A percentile compares a stretch with the other conserved stretches of the same genome.
Conservation (phyloP, 2,797 vertebrate species). For the Macroramphosus scolopax region DNA sequence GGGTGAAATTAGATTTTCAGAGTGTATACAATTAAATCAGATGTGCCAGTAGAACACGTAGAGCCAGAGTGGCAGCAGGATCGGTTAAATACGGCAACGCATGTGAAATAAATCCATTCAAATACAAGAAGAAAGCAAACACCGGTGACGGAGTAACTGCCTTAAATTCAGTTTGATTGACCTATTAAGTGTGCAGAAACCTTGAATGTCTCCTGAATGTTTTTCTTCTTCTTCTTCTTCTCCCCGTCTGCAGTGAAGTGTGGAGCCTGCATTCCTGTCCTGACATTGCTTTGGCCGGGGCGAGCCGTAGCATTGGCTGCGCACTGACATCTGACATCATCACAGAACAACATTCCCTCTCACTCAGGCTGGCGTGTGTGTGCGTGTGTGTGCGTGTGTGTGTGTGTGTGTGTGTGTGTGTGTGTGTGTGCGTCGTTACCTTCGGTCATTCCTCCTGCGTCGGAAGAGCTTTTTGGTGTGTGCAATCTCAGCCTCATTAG, state of each 20-base stretch:
- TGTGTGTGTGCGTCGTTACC: constrained; percentile 74
- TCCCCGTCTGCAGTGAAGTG: constrained; percentile 38
- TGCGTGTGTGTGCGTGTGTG: constrained; percentile 12
- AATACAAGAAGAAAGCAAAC: constrained; percentile 11
- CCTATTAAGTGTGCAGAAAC: constrained; percentile 30
- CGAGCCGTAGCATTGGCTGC: constrained; percentile 47
- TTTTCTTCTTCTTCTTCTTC: constrained; percentile 13
- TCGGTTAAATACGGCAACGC: constrained; percentile 6
- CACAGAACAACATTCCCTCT: constrained; percentile 43
- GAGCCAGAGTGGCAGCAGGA: constrained; percentile 11
- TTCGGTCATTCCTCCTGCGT: constrained; percentile 88
- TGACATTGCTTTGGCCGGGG: constrained; percentile 52
- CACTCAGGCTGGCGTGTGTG: constrained; percentile 26
- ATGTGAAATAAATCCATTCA: constrained; percentile 10
- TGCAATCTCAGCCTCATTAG: constrained; percentile 94
- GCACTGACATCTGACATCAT: constrained; percentile 53
- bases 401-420: constrained; percentile 2
- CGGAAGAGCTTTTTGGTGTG: constrained; percentile 97
- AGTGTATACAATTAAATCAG: constrained; percentile 42
- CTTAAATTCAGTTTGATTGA: constrained; percentile 18
- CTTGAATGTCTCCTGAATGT: constrained; percentile 23
- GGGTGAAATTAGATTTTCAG: constrained; percentile 55
- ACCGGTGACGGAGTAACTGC: constrained; percentile 26
- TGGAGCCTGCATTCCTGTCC: constrained; percentile 60
- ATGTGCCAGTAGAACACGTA: constrained; percentile 25